These are phyloP conservation scores for Sebastes taczanowskii DNA, from an alignment of 2,797 vertebrate genomes.

Conservation along the genomic window DNA sequence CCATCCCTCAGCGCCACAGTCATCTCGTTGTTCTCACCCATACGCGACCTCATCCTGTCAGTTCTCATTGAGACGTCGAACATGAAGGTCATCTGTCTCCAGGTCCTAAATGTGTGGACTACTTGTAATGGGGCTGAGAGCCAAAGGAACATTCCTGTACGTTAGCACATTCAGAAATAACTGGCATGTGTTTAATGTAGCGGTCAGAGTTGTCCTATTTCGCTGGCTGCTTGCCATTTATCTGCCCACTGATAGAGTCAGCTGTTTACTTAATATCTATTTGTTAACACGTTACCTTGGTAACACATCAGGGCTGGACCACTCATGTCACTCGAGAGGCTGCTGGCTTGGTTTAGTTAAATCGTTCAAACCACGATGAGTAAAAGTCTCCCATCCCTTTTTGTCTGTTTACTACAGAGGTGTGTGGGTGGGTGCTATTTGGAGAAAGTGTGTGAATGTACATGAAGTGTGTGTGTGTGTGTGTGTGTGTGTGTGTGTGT, in stretches of 20 bases:
- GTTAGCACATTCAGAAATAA: constrained; percentile 56
- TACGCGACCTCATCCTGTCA: constrained; percentile 8
- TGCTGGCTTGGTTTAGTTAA: neutral
- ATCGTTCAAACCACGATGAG: neutral
- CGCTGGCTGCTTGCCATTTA: constrained; percentile 12
- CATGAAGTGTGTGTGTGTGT: neutral
- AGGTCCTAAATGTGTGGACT: constrained; percentile 21
- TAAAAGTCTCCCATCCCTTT: neutral
- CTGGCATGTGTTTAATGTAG: constrained; percentile 42
- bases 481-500: neutral
- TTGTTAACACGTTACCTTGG: neutral
- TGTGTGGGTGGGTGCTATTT: constrained; percentile 3
- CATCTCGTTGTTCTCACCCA: constrained; percentile 6
- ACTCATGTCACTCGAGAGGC: neutral
- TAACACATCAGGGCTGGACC: neutral
- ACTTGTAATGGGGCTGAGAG: constrained; percentile 3
- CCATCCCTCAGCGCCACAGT: constrained; percentile 1
- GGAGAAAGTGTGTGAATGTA: neutral
- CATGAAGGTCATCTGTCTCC: constrained; percentile 16
- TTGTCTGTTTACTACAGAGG: constrained; percentile 1
- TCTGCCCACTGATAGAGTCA: neutral
- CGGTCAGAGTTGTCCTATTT: constrained; percentile 12
- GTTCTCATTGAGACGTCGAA: constrained; percentile 18
- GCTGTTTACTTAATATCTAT: neutral
- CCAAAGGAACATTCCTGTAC: constrained; percentile 27